phyloP scores from a whole-genome alignment of 2,797 vertebrate genomes.

The Columba guinea region DNA sequence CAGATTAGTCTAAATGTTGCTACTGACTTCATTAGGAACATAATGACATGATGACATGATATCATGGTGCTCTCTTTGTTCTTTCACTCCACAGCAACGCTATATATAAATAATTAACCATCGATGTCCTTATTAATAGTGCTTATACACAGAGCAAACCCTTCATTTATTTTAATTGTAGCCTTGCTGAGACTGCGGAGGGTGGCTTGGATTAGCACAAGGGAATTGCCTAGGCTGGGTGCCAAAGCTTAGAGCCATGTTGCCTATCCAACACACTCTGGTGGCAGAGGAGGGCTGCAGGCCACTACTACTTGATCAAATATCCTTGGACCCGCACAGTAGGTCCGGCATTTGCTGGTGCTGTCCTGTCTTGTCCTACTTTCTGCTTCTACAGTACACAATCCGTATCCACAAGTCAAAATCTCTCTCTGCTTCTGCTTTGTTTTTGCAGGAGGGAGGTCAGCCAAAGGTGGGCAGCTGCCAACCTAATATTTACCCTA shows the following conservation, averaged over 20 bases:
- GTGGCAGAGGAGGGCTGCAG: neutral
- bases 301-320: neutral
- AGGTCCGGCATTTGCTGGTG: neutral
- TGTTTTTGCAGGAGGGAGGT: neutral
- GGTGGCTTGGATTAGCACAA: neutral
- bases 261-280: neutral
- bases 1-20: neutral
- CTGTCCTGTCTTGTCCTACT: neutral
- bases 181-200: conserved; percentile 45
- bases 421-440: neutral
- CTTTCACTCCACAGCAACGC: conserved; percentile 45
- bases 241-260: neutral
- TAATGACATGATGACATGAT: neutral
- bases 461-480: neutral
- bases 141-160: conserved; percentile 53
- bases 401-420: neutral
- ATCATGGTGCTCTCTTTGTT: neutral
- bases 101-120: conserved; percentile 67
- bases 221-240: conserved; percentile 18
- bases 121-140: conserved; percentile 60
- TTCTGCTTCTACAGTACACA: neutral
- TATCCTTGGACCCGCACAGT: neutral
- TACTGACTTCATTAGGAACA: neutral
- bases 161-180: conserved; percentile 71
- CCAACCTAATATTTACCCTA: neutral